Evolutionary conservation across 1,140 invertebrate genomes (phyloP), one percentile per base, ranked within the genome.

Genomic region (Ephestia elutella): DNA sequence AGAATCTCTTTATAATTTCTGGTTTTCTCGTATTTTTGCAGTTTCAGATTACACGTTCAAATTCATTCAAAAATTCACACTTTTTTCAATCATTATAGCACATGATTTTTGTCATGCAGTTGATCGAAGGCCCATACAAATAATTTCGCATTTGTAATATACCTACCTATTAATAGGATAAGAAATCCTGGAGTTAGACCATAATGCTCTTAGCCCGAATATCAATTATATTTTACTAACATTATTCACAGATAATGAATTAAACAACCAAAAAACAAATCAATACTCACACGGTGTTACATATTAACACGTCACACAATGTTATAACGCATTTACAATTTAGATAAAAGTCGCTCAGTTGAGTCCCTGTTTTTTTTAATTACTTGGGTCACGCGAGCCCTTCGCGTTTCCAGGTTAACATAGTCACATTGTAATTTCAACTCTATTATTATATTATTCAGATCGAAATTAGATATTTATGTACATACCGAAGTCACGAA

Each of bases 321-420:
- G 57, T 59, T 59, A 35, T 48, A n/a, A 49, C 57, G 20, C 32
- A 59, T 59, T 59, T 54, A 59, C 57, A 59, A 59, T 59, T 59
- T 59, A 59, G 57, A 59, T 59, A 59, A 59, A 54, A 59, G 50
- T 53, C 50, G n/a, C 51, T 59, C 57, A 44, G 51, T 59, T 48
- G 50, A 25, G 32, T 32, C 49, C 49, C 28, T 35, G 57, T 54
- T 58, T 48, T 32, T 48, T 54, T 54, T 59, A 59, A 59, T 59
- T 59, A 48, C 35, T 28, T 54, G 32, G 50, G 35, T 59, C 57
- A 59, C 57, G 57, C 57, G 11, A 54, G 56, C 56, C 56, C 17
- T 19, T 54, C 57, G 51, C 57, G 11, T 44, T 59, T 54, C 30
- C 25, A 28, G 56, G 56, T 57, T 57, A 25, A 28, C 20, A 44